A percentile compares a stretch with the other conserved stretches of the same genome.
These are phyloP conservation scores for Machimus atricapillus DNA, from an alignment of 2,888 invertebrate species.

Conservation along the genomic window DNA sequence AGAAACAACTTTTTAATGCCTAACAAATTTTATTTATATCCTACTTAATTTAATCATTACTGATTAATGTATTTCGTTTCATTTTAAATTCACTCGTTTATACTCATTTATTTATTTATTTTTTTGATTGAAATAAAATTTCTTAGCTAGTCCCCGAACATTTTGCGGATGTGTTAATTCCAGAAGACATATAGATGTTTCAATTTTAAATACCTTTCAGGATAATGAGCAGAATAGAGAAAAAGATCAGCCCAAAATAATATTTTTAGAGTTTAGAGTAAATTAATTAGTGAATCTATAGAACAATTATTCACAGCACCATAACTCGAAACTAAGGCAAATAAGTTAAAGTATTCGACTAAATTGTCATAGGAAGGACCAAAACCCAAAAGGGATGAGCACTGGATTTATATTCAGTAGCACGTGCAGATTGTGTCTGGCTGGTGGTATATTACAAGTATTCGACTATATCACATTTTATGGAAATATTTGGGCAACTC, in stretches of 20 bases:
- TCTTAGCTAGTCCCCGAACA: neutral
- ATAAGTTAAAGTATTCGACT: neutral
- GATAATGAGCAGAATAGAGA: neutral
- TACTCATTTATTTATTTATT: neutral
- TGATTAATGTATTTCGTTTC: neutral
- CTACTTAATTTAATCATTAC: neutral
- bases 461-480: constrained; percentile 94
- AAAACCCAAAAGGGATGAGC: neutral
- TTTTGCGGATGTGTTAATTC: neutral
- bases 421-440: neutral
- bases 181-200: neutral
- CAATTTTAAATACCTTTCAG: neutral
- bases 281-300: neutral
- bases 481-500: constrained; percentile 92
- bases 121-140: neutral
- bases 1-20: neutral
- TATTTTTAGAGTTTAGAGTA: neutral
- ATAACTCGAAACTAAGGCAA: neutral
- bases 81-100: neutral
- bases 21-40: neutral
- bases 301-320: neutral
- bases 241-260: neutral
- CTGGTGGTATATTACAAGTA: constrained; percentile 72
- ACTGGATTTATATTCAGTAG: neutral
- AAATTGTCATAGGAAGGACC: neutral